phyloP scores from a whole-genome alignment of 2,113 vertebrate genomes.

The Prochilodus magdalenae region DNA sequence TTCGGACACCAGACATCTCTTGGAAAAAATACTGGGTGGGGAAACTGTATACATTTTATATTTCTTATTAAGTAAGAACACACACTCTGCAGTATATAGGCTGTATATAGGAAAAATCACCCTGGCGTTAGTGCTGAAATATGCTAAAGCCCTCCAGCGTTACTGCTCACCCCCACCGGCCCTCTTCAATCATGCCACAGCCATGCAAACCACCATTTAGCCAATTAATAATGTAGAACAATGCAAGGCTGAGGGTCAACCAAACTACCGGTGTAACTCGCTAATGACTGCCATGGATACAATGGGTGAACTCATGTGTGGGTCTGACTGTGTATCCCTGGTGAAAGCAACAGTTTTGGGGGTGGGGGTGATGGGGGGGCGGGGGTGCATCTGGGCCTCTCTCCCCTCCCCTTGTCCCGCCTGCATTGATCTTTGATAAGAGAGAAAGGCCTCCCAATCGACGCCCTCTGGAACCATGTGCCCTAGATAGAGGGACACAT shows the following conservation, averaged over 20 bases:
- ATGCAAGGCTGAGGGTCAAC: conserved; percentile 68
- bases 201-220: conserved; percentile 74
- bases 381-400: conserved; percentile 68
- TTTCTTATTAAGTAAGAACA: no score
- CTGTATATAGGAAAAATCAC: no score
- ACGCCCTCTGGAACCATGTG: conserved; percentile 67
- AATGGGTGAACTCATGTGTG: conserved; percentile 78
- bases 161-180: background rate
- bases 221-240: conserved; percentile 74
- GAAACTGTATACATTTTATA: no score
- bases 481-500: conserved; percentile 56
- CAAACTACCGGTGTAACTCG: conserved; percentile 77
- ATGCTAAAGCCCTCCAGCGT: background rate
- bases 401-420: conserved; percentile 71
- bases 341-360: conserved; percentile 75
- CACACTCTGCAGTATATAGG: no score
- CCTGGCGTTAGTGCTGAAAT: no score
- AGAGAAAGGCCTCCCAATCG: conserved; percentile 76
- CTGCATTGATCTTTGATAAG: conserved; percentile 74
- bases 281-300: conserved; percentile 79
- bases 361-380: conserved; percentile 60
- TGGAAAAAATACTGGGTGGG: no score
- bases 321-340: conserved; percentile 74
- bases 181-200: background rate
- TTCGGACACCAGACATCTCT: no score